Evolutionary conservation across 2,888 invertebrate genomes (phyloP), one percentile per base, ranked within the genome.

Genomic region (Polyommatus icarus): DNA sequence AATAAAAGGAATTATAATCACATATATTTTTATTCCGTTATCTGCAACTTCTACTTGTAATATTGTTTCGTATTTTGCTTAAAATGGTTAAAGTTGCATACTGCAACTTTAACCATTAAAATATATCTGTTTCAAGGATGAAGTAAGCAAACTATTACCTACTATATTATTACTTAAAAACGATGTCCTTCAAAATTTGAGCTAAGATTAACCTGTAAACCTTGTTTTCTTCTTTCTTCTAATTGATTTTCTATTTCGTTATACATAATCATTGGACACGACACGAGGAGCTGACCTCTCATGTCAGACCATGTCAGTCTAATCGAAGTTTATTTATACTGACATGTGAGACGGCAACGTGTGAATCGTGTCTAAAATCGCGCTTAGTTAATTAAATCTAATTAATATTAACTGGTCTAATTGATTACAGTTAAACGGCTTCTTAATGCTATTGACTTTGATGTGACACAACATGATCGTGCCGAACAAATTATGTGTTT

Each of bases 341-440:
- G 85, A 84, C 83, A 83, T 82, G 80, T 81, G 83, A 83, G 83
- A 82, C 77, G 75, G 80, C 71, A 76, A 79, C 81, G 85, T 84
- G 84, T 83, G 82, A 84, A 86, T 82, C 80, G 81, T 81, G 85
- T 86, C 83, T 79, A 79, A 82, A 83, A 83, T 83, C 80, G 81
- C 82, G 82, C 80, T 81, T 79, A 46, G 78, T 77, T 78, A 81
- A 81, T 83, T 85, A 83, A 81, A 83, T 84, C 84, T 83, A 86
- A 86, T 86, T 83, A 82, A 75, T 54, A 54, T 76, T 78, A 82
- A 85, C 85, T 76, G 82, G 86, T 86, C 85, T 81, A 76, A 82
- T 83, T 84, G 84, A 40, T 67, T 59, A 57, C 76, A 75, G 78
- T 77, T 73, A 71, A 76, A 57, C 59, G 71, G 76, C 71, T 79